Base-by-base conservation (phyloP, 2,888 invertebrate genomes). In the Chrysolina oricalcia region DNA sequence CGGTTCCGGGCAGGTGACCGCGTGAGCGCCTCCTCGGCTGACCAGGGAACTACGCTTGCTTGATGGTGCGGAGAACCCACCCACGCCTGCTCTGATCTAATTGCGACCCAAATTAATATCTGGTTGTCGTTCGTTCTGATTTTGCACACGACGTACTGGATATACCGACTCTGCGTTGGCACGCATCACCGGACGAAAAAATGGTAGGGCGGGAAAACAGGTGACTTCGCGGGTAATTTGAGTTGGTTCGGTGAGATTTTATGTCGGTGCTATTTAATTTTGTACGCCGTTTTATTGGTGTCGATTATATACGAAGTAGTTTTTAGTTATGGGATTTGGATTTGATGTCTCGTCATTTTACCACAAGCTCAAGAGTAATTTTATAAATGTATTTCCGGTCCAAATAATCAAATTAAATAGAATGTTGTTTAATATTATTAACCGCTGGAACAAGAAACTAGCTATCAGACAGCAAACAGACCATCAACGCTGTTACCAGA, bases 1-100 rank as follows among this genome's bases (percentile, higher is more conserved):
- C 89, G 87, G 87, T 88, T 88, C 88, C 88, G 87, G 87, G 83
- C 88, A 88, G 88, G 88, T 88, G 88, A 87, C 86, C 86, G 85
- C 86, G 84, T 83, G 83, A 81, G 83, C 84, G 84, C 83, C 82
- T 83, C 80, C 72, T 82, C 81, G 84, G 81, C 80, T 79, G 80
- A 80, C 78, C 81, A 80, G 87, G 88, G 88, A 88, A 87, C 83
- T 85, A 88, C 87, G 88, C 87, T 88, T 87, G 87, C 87, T 85
- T 87, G 86, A 87, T 87, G 86, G 86, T 86, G 86, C 87, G 86
- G 81, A 86, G 86, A 87, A 85, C 86, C 86, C 86, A 86, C 86
- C 84, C 85, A 84, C 84, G 84, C 84, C 83, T 78, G 82, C 77
- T 80, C 56, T 66, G 77, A 79, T 79, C 74, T 74, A 80, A 76